Evolutionary conservation across 2,113 vertebrate genomes (phyloP), one percentile per base, ranked within the genome.

Genomic region (human (Homo sapiens)): DNA sequence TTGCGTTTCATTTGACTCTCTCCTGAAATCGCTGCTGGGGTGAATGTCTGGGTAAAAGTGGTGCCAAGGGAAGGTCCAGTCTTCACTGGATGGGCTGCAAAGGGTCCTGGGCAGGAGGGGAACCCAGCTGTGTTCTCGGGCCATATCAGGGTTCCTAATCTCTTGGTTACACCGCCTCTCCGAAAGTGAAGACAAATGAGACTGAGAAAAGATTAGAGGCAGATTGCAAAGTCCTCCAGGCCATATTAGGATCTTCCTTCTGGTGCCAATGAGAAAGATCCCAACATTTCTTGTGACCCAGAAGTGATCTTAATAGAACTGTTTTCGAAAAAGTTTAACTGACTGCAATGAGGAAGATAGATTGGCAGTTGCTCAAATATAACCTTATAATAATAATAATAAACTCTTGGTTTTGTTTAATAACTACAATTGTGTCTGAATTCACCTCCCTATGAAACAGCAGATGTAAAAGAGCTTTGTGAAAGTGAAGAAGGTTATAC

Each of bases 371-470:
- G 97, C 95, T 92, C 94, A 93, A 76, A 81, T 93, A 95, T 96
- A 97, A 95, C 96, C 97, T 96, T 97, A 90, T 97, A 97, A 64
- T 14, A 64, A 64, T 14, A 64, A 64, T 64, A 64, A 98, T 93
- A 98, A 93, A 96, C 96, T 96, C 95, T 94, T 16, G 79, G 90
- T 96, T 97, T 95, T 98, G 97, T 97, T 97, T 97, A 97, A 98
- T 96, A 92, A 98, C 96, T 96, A 52, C 97, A 92, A 96, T 97
- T 96, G 96, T 97, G 95, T 83, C 95, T 92, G 84, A 80, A 96
- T 81, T 59, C 90, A 43, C 89, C 95, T 97, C 94, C 95, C 89
- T 55, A 55, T 90, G 92, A 97, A 95, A 98, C 48, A 97, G 97
- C 96, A 96, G 97, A 85, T 93, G 92, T 89, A 89, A 90, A 96